phyloP scores from a whole-genome alignment of 2,113 vertebrate species.

The Recurvirostra avosetta region DNA sequence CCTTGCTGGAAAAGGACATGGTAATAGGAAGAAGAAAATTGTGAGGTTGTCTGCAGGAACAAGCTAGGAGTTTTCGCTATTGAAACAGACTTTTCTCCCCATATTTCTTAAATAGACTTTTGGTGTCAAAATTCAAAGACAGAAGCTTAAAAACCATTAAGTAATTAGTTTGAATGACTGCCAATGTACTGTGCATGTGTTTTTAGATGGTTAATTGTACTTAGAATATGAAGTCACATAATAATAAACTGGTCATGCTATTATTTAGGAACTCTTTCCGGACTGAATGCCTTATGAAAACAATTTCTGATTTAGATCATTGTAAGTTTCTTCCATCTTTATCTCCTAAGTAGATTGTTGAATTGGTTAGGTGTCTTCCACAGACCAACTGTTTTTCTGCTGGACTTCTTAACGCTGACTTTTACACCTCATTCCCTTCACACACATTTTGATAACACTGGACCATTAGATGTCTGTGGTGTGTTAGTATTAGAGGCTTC shows the following conservation, averaged over 20 bases:
- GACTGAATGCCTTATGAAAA: not conserved
- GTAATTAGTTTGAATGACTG: not conserved
- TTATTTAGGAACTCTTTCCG: not conserved
- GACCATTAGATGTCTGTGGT: not conserved
- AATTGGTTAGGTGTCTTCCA: not conserved
- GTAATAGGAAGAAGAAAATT: not conserved
- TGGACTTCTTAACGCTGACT: accelerated
- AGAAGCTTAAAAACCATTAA: not conserved
- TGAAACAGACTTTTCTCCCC: not conserved
- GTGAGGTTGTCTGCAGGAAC: not conserved
- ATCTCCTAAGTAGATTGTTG: not conserved
- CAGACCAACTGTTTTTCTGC: not conserved
- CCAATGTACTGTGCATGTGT: not conserved
- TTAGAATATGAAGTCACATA: not conserved
- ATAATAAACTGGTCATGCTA: not conserved
- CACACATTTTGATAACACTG: not conserved
- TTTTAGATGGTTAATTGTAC: not conserved
- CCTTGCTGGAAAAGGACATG: conserved; percentile 12
- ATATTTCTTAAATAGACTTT: not conserved
- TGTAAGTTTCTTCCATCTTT: not conserved
- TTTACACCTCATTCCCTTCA: not conserved
- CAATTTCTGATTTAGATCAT: not conserved
- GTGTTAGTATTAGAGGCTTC: not conserved
- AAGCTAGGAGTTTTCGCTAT: not conserved
- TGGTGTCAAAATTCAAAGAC: not conserved